Evolutionary conservation across 2,113 vertebrate species (phyloP).

Genomic region (Laticauda colubrina): DNA sequence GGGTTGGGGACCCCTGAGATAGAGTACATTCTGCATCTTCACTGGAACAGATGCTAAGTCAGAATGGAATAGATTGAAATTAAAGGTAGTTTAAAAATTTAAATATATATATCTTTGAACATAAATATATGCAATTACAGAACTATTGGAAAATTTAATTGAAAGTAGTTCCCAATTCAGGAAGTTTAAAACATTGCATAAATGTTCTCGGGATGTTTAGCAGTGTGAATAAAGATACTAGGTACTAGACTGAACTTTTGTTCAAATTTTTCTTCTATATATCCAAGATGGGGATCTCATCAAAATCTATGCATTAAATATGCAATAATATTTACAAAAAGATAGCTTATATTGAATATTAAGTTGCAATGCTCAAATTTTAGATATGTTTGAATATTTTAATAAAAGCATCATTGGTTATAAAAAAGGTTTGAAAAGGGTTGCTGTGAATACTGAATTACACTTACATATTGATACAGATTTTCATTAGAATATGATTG

Average conservation of each 20-base stretch:
- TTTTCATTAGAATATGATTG: not conserved
- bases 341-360: not conserved
- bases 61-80: not conserved
- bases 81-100: not conserved
- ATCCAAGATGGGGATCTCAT: not conserved
- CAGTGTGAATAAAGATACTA: not conserved
- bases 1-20: not conserved
- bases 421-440: not conserved
- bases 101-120: not conserved
- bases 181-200: not conserved
- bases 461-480: not conserved
- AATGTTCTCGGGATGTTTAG: not conserved
- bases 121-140: not conserved
- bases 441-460: not conserved
- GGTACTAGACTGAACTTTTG: not conserved
- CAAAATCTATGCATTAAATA: not conserved
- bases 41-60: not conserved
- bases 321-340: not conserved
- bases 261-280: not conserved
- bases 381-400: not conserved
- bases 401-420: not conserved
- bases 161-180: not conserved
- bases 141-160: not conserved
- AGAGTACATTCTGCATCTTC: not conserved
- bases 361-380: not conserved